Base-by-base conservation (phyloP, 2,113 vertebrate species). In the Chloropsis cyanopogon region DNA sequence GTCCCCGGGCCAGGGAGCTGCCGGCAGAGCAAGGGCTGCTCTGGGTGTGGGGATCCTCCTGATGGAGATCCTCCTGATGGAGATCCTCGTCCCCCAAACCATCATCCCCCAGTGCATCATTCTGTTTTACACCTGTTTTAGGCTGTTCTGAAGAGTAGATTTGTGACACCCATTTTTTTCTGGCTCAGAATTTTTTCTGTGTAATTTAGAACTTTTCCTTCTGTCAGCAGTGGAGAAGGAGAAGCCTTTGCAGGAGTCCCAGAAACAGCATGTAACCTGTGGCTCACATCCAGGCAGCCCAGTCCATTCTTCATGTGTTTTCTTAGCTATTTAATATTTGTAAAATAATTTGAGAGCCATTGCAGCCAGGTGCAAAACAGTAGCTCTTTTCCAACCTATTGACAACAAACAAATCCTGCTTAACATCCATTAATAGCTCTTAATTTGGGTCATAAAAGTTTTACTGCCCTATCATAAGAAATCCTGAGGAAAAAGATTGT, bases 61-160 rank as follows among this genome's bases (percentile, higher is more conserved):
- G 11, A 3, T 22, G 66, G 0, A 54, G 3, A 23, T 12, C 46
- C 71, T 9, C 44, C 37, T 37, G 37, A 37, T 37, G 37, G 37
- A 37, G 37, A 37, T 37, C 37, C 37, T 37, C 37, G 5, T 25
- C 70, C 60, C 31, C 20, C 82, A 68, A 33, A 6, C 57, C 42
- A 1, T 2, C 2, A 1, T 4, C 20, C 4, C 22, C 39, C 12
- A 12, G 16, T 0, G 10, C 42, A 17, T 5, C 0, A n/a, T n/a
- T n/a, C n/a, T 82, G 26, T 50, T 60, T 54, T 5, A 14, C 22
- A 2, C 24, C 35, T 44, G 7, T 57, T 73, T n/a, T 33, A 37
- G 10, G 4, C 18, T 22, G 15, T 8, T 59, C 19, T 47, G 29
- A 57, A 35, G 14, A 44, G 25, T 1, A 26, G 31, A 41, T 39